phyloP scores from a whole-genome alignment of 2,888 invertebrate species.

The Clitarchus hookeri region DNA sequence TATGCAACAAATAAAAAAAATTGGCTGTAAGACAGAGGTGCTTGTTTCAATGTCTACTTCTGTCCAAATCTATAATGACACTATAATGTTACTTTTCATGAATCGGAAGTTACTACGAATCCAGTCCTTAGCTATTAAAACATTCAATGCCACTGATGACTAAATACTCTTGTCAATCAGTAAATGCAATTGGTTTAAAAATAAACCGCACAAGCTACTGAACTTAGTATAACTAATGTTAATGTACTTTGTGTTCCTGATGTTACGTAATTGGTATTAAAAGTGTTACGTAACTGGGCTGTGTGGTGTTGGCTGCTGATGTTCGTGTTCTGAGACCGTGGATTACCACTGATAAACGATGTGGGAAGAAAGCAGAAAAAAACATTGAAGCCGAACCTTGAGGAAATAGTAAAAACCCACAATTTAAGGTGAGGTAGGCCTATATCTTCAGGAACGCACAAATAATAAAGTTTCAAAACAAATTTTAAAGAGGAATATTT shows the following conservation, averaged over 20 bases:
- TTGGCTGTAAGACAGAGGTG: not conserved
- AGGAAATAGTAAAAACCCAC: too few species aligned
- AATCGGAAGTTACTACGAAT: too few species aligned
- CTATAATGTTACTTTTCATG: too few species aligned
- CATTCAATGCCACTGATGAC: too few species aligned
- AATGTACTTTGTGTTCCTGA: not conserved
- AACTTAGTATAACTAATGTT: not conserved
- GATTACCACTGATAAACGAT: not conserved
- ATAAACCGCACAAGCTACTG: not conserved
- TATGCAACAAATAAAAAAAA: too few species aligned
- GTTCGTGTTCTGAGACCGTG: not conserved
- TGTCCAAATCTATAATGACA: not conserved
- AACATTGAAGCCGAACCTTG: too few species aligned
- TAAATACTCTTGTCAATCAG: not conserved
- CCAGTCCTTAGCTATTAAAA: too few species aligned
- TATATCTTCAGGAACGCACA: too few species aligned
- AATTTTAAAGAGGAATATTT: not conserved
- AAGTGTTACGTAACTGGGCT: not conserved
- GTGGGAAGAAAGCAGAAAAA: too few species aligned
- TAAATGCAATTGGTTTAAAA: not conserved
- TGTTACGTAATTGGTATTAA: not conserved
- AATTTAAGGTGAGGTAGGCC: too few species aligned
- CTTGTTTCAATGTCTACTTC: not conserved
- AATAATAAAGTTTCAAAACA: too few species aligned
- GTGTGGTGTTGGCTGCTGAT: not conserved